Base-by-base conservation (phyloP, 2,888 invertebrate genomes). In the Aphodius granarius region DNA sequence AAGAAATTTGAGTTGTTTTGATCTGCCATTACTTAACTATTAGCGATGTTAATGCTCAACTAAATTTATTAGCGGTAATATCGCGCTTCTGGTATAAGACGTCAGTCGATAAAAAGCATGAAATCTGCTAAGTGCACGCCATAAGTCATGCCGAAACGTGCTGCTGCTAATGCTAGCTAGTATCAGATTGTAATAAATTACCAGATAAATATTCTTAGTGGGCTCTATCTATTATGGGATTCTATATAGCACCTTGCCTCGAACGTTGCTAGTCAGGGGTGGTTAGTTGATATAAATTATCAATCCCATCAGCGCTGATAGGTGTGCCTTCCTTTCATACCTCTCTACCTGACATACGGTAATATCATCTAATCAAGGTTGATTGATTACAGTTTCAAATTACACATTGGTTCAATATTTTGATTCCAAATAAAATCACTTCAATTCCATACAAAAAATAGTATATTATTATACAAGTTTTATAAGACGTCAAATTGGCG, bases 211-310 rank as follows among this genome's bases (percentile, higher is more conserved):
- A 80, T 80, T 77, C 80, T 78, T 77, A 78, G 77, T 79, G 78
- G 77, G 78, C 77, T 77, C 80, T 79, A 80, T 80, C 80, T 80
- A 80, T 80, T 80, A 80, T 79, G 13, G 68, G 68, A 20, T 68
- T 22, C 22, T n/a, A 20, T 19, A 16, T n/a, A 68, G 20, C 19
- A 16, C 65, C 65, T 65, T 3, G 43, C 43, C 43, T 43, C 62
- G 3, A 19, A 18, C 62, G 62, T 17, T 62, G 3, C 71, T n/a
- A 18, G 20, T 5, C 65, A 73, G 6, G 65, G 66, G 63, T 78
- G 79, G 80, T 80, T 81, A 82, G 81, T 82, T 82, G 82, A 82
- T 83, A 84, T 83, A 84, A 84, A 83, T 84, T 84, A 84, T 83
- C 83, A 84, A 83, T 83, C 83, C 83, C 81, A 83, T 83, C 83